Base-by-base conservation (phyloP, 2,797 vertebrate genomes). In the Bryconaethiops microstoma region DNA sequence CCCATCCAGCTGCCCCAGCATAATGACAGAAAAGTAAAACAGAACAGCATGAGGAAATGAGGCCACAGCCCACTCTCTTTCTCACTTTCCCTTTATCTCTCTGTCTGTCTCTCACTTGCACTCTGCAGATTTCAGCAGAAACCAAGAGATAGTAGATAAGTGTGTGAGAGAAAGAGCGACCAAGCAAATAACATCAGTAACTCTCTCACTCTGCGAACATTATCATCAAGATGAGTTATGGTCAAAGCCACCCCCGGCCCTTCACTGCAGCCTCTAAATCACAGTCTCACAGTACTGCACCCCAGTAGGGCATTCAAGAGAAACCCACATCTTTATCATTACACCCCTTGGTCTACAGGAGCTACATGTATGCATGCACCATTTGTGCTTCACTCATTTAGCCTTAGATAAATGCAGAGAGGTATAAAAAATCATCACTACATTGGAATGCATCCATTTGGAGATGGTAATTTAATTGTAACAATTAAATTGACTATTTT, bases 21-120 rank as follows among this genome's bases (percentile, higher is more conserved):
- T 74, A 70, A 39, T 55, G 82, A 78, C 50, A 13, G 71, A 69
- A 42, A 17, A 59, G 6, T 23, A 29, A 70, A 52, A 50, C 55
- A 74, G 59, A 71, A 50, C 5, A 69, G 76, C 62, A 17, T 39
- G 39, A 75, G 65, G 76, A 84, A 88, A 87, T 81, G 65, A 86
- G 86, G 89, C 72, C 82, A 77, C 23, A 17, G 78, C 54, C 81
- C 76, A 60, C n/a, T n/a, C 25, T 76, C 17, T 55, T 5, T 55
- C 16, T 55, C 50, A 19, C 29, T 72, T 8, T 21, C 19, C 39
- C 52, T 73, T 13, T 59, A 16, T 78, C 76, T 62, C 48, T 57
- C 45, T 55, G 45, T 79, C 48, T 45, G 21, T 65, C 71, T 40
- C 19, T 55, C 64, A 42, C 69, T 67, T 29, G n/a, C 21, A 35